Evolutionary conservation across 2,113 vertebrate genomes (phyloP), one percentile per base, ranked within the genome.

Genomic region (Connochaetes taurinus): DNA sequence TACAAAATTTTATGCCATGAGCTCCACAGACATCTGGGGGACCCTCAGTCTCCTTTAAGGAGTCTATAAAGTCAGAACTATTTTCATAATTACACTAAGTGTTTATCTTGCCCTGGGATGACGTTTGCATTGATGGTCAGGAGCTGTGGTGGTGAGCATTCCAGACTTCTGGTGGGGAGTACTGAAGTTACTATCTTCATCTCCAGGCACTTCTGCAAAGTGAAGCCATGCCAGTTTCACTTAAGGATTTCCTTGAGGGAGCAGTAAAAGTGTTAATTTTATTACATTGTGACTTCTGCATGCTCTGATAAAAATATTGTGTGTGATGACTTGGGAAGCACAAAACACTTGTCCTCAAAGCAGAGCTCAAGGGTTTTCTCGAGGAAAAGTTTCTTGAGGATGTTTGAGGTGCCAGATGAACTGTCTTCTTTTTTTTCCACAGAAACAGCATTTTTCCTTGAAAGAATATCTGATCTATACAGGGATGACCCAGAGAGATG

Each of bases 71-170:
- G 16, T 17, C 40, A 50, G 13, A 19, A 29, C 5, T 17, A 1
- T 17, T 31, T 5, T 83, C 16, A 7, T 2, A 29, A 11, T 7
- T 27, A 9, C 6, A 31, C 12, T 31, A 4, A 14, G 0, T 3
- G 3, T 6, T 2, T 16, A 27, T 53, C 16, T 23, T 7, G 6
- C 40, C 5, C 1, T 0, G 25, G 45, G 33, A 1, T 45, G 13
- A 7, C 15, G 0, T 5, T 29, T 4, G 67, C 11, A 0, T 1
- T 0, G 15, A 31, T 0, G 31, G 12, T 7, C 19, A 12, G 12
- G 13, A 9, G 3, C 27, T 7, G 2, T 7, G 9, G 3, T 0
- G 5, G 7, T 17, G 5, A 12, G 27, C 2, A 4, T 2, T 4
- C 27, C 2, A 25, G 60, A 3, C 7, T 17, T n/a, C 1, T 9